Evolutionary conservation across 2,797 vertebrate genomes (phyloP).

Genomic region (Sebastolobus altivelis): DNA sequence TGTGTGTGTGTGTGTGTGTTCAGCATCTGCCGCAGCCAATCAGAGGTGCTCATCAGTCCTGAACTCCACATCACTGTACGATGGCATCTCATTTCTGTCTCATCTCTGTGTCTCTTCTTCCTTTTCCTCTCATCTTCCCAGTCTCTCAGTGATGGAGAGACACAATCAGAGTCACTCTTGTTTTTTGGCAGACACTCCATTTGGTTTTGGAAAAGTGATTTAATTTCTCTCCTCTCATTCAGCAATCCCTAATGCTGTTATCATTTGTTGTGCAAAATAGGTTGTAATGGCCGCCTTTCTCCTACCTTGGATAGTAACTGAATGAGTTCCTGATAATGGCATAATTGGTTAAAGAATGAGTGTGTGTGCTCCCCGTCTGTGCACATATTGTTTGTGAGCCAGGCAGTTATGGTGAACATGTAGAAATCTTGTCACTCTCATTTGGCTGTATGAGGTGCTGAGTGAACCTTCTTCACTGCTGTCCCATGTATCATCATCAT

Average conservation of each 20-base stretch:
- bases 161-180: conserved; percentile 43
- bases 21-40: conserved; percentile 64
- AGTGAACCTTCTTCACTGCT: conserved; percentile 3
- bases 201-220: conserved; percentile 49
- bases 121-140: conserved; percentile 26
- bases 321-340: conserved; percentile 59
- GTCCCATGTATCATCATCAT: conserved; percentile 3
- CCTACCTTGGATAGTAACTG: conserved; percentile 35
- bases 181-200: conserved; percentile 47
- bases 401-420: conserved; percentile 32
- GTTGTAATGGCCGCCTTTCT: conserved; percentile 51
- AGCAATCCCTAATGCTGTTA: conserved; percentile 24
- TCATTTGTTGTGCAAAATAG: conserved; percentile 55
- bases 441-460: neutral
- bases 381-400: conserved; percentile 24
- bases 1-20: conserved; percentile 24
- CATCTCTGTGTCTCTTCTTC: conserved; percentile 34
- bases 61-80: conserved; percentile 33
- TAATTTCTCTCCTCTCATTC: conserved; percentile 42
- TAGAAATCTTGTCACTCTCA: conserved; percentile 27
- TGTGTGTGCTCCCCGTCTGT: conserved; percentile 9
- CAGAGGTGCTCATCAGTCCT: conserved; percentile 56
- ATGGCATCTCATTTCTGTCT: conserved; percentile 59
- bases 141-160: conserved; percentile 40
- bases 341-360: conserved; percentile 51